Evolutionary conservation across 2,888 invertebrate species (phyloP), one percentile per base, ranked within the genome.

Genomic region (Amitus sp.): DNA sequence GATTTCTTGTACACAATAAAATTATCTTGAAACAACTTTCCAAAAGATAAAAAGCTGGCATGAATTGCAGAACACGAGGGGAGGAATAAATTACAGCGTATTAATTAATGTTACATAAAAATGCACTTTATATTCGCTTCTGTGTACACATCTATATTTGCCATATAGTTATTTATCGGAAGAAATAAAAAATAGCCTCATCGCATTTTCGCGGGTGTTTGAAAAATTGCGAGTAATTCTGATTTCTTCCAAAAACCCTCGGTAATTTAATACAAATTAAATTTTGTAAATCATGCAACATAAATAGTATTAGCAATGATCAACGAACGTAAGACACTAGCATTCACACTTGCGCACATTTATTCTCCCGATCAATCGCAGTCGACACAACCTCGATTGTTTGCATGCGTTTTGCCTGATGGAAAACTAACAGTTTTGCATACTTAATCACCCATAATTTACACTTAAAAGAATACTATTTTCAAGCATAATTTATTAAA

Each of bases 31-130:
- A n/a, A n/a, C 27, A 27, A 27, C 27, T 6, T 27, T 4, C 9
- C 27, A 27, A 27, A 9, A 4, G 9, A 9, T 9, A 27, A 27
- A 6, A 9, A 27, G 27, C 4, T 4, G 27, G 4, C 9, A 27
- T 27, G 27, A 27, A 27, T 27, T 27, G 4, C 9, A 9, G 5
- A 27, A 27, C 27, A 27, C 4, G 27, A 27, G 27, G 27, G 27
- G 9, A 27, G 4, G 27, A 27, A 27, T 27, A 27, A 27, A 4
- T 4, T 9, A 27, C 27, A 27, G 5, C 53, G 50, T 63, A 30
- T 63, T 64, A 59, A 64, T 64, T 64, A 59, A 59, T 64, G 49
- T 64, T 56, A 64, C 64, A 60, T 64, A 64, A 61, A 65, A 65
- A 65, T 65, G 61, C 48, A 49, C 56, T 60, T 55, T 18, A 49